Conservation (phyloP, 2,888 invertebrate genomes). For the Drosophila lutescens region DNA sequence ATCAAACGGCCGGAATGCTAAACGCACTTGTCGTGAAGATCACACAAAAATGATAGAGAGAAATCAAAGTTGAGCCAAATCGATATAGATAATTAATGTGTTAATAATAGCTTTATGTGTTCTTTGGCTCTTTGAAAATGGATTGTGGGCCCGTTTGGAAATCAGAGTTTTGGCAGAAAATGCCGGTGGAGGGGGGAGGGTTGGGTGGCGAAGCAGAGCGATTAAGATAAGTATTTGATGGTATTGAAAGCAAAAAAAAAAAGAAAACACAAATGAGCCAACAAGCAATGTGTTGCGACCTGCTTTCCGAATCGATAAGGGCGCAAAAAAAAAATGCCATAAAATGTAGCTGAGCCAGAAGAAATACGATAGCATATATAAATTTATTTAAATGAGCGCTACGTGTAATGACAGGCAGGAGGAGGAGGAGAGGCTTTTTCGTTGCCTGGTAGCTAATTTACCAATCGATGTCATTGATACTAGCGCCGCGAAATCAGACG, state of each 20-base stretch:
- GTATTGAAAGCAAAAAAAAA: slow-evolving; percentile 20
- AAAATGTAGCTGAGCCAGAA: slow-evolving; percentile 51
- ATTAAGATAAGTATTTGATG: slow-evolving; percentile 72
- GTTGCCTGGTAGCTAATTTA: slow-evolving; percentile 21
- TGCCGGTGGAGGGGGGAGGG: neutral
- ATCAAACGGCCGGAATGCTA: neutral
- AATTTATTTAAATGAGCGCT: slow-evolving; percentile 75
- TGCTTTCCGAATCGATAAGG: slow-evolving; percentile 69
- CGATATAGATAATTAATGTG: slow-evolving; percentile 45
- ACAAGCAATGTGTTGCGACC: slow-evolving; percentile 70
- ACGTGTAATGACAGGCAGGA: slow-evolving; percentile 64
- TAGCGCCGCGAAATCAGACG: slow-evolving; percentile 11
- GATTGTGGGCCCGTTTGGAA: neutral
- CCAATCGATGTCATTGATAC: slow-evolving; percentile 34
- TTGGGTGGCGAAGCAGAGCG: slow-evolving; percentile 46
- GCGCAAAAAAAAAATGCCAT: slow-evolving; percentile 54
- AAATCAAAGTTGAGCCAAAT: slow-evolving; percentile 41
- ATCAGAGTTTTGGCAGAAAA: neutral
- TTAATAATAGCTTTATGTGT: slow-evolving; percentile 42
- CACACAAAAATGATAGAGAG: neutral
- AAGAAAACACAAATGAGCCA: slow-evolving; percentile 58
- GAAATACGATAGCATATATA: slow-evolving; percentile 54
- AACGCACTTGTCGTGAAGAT: slow-evolving; percentile 1
- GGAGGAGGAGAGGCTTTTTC: neutral
- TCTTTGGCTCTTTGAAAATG: neutral